phyloP scores from a whole-genome alignment of 2,888 invertebrate species.

The Steinernema carpocapsae region DNA sequence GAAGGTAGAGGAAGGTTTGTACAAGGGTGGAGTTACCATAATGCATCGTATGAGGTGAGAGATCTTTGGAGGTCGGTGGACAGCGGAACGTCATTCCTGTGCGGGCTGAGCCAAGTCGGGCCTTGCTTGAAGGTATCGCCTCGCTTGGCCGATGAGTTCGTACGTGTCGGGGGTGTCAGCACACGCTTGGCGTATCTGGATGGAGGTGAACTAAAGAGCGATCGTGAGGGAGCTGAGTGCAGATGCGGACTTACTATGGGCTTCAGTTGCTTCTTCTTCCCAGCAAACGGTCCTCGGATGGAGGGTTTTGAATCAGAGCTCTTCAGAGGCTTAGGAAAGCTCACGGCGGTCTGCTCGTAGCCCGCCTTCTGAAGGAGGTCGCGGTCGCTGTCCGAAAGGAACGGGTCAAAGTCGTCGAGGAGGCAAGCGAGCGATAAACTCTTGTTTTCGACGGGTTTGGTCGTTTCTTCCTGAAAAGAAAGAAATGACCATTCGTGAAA shows the following conservation, averaged over 20 bases:
- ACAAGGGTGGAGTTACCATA: slow-evolving; percentile 17
- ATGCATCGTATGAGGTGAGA: slow-evolving; percentile 3
- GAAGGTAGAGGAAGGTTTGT: neutral
- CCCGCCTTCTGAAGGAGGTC: slow-evolving; percentile 1
- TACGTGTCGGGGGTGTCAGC: slow-evolving; percentile 1
- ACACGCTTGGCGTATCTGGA: slow-evolving; percentile 10
- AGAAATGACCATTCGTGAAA: too few relatives aligned
- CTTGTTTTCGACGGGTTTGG: neutral
- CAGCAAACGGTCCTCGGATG: slow-evolving; percentile 16
- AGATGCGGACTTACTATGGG: slow-evolving; percentile 17
- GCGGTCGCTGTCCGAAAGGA: slow-evolving; percentile 18
- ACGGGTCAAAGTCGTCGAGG: slow-evolving; percentile 18
- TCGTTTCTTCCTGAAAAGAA: slow-evolving; percentile 5
- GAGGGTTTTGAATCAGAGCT: neutral
- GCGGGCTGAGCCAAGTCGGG: neutral
- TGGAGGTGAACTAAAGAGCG: neutral
- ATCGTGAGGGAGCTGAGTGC: neutral
- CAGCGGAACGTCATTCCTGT: neutral
- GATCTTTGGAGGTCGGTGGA: slow-evolving; percentile 6
- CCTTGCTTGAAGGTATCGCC: neutral
- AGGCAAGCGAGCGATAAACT: neutral
- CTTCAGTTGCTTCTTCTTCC: slow-evolving; percentile 11
- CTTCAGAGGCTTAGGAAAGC: neutral
- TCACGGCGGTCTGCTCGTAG: neutral
- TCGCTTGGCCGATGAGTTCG: slow-evolving; percentile 6